Conservation (phyloP, 2,888 invertebrate species). For the Carterocephalus palaemon region DNA sequence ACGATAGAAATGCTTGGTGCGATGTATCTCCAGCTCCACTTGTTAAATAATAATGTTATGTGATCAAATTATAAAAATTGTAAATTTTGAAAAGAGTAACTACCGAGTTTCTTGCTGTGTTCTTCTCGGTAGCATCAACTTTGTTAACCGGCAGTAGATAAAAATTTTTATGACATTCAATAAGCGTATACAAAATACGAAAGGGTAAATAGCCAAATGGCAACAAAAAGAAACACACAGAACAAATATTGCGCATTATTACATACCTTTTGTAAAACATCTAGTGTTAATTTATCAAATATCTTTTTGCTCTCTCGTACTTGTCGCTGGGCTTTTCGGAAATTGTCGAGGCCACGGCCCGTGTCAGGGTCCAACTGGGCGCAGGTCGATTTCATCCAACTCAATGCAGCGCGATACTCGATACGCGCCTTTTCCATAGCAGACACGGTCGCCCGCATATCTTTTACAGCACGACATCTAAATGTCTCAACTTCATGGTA, state of each 20-base stretch:
- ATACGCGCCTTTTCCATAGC: constrained; percentile 97
- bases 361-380: constrained; percentile 98
- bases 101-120: too few species aligned
- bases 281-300: constrained; percentile 96
- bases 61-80: background rate
- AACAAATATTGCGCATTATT: background rate
- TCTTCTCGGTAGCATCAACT: too few species aligned
- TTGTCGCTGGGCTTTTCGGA: constrained; percentile 92
- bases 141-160: too few species aligned
- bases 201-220: background rate
- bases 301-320: constrained; percentile 88
- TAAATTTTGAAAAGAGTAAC: too few species aligned
- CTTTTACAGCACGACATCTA: constrained; percentile 94
- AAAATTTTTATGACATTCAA: too few species aligned
- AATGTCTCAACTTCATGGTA: constrained; percentile 99
- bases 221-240: background rate
- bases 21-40: too few species aligned
- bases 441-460: constrained; percentile 93
- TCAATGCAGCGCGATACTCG: constrained; percentile 95
- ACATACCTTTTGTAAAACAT: constrained; percentile 93
- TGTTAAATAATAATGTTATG: background rate
- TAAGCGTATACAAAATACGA: too few species aligned
- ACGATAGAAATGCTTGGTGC: too few species aligned
- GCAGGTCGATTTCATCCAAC: constrained; percentile 99
- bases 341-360: constrained; percentile 95